Conservation (phyloP, 2,888 invertebrate species). For the Dicycla oo region DNA sequence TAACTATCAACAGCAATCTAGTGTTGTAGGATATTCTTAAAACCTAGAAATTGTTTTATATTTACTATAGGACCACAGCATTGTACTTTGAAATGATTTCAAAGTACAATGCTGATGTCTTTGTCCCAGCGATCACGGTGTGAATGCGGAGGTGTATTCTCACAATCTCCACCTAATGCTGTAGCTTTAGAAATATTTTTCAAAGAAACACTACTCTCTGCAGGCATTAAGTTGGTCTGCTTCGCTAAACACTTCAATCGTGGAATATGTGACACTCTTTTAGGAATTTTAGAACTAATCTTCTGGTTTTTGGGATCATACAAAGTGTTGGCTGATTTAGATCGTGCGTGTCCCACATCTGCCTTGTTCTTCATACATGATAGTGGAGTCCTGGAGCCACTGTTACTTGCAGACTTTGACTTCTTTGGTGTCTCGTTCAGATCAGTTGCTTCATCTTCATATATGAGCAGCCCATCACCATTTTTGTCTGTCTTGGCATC, state of each 20-base stretch:
- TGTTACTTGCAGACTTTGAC: slow-evolving; percentile 77
- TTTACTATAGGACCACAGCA: too few relatives aligned
- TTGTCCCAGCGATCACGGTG: slow-evolving; percentile 88
- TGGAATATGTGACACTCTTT: slow-evolving; percentile 85
- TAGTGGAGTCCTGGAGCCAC: slow-evolving; percentile 85
- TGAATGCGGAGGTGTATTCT: slow-evolving; percentile 88
- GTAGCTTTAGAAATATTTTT: slow-evolving; percentile 80
- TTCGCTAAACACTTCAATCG: slow-evolving; percentile 83
- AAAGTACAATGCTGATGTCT: slow-evolving; percentile 87
- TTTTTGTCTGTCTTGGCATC: slow-evolving; percentile 75
- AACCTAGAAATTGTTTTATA: too few relatives aligned
- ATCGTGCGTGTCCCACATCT: slow-evolving; percentile 80
- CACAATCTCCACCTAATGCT: slow-evolving; percentile 83
- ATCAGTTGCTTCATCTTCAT: slow-evolving; percentile 88
- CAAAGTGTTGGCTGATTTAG: slow-evolving; percentile 85
- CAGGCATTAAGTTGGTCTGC: slow-evolving; percentile 71
- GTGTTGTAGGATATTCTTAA: too few relatives aligned
- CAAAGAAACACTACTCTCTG: slow-evolving; percentile 81
- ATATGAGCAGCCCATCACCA: slow-evolving; percentile 89
- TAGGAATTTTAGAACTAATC: slow-evolving; percentile 72
- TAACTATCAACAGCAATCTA: too few relatives aligned
- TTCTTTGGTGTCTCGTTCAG: slow-evolving; percentile 81
- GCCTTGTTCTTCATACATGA: slow-evolving; percentile 88
- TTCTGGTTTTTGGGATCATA: slow-evolving; percentile 78
- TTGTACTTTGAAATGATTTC: slow-evolving; percentile 46